Evolutionary conservation across 1,140 invertebrate genomes (phyloP), one percentile per base, ranked within the genome.

Genomic region (Drosophila arizonae): DNA sequence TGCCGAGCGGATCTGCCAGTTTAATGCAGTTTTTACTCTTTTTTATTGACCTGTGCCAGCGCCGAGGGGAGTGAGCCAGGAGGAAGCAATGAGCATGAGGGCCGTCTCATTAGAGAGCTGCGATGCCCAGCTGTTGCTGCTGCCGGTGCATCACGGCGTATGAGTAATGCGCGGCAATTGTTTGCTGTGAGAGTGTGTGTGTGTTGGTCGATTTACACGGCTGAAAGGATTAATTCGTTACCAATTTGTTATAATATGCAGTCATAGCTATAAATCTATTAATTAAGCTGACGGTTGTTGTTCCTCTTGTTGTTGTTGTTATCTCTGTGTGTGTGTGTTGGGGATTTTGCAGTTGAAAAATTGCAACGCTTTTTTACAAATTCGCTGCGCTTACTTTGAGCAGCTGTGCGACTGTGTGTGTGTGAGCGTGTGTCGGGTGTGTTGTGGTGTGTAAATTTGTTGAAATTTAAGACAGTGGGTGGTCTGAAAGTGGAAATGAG

Each of bases 181-280:
- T 1, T 17, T 17, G 17, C 17, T 66, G 9, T 50, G 65, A 46
- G 21, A 65, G 24, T 39, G 15, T 54, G 39, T 48, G 39, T 39
- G 17, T 41, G 33, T 63, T n/a, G 61, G 50, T 54, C 70, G 70
- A 63, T 84, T 89, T 85, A 75, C 85, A 89, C 85, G 70, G 76
- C 76, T 77, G 81, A 78, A 77, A 87, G 82, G 84, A 89, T 89
- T 89, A 89, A 89, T 89, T 85, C 81, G 86, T 85, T 89, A 89
- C 62, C 85, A 89, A 89, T 79, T 79, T 85, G 78, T 77, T 81
- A 73, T 86, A 87, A 87, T 85, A 89, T 85, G 63, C 76, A 76
- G 69, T 72, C 65, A 85, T 78, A 81, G 77, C 72, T 73, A 89
- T 89, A 89, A 89, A 85, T 89, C 85, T 89, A 89, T 89, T 89